Base-by-base conservation (phyloP, 1,140 invertebrate genomes). In the Caenorhabditis remanei region DNA sequence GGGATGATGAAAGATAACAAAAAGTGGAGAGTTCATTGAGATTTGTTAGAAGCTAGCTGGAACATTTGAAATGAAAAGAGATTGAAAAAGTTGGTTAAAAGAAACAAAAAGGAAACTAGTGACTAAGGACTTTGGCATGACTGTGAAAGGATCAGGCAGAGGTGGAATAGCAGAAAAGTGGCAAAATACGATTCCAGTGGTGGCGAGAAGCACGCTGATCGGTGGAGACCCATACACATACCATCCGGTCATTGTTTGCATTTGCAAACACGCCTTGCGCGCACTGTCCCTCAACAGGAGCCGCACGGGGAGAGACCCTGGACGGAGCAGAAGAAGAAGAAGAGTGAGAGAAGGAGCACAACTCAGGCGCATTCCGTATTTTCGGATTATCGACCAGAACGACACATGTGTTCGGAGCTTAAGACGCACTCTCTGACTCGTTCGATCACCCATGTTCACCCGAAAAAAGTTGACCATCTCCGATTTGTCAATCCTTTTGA, bases 341-440 rank as follows among this genome's bases (percentile, higher is more conserved):
- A 63, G 58, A 32, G 58, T 9, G 58, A 50, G 65, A 71, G 40
- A 24, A 50, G 32, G 71, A 79, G 71, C 43, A 79, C 71, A 79
- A 50, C 71, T 79, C 71, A 79, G 71, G 71, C 71, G 43, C 71
- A 53, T 79, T 79, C 46, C 71, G 71, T 50, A 50, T 53, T 79
- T 79, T 79, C 71, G 71, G 71, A 79, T 79, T 79, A 79, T 79
- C 71, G 71, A 48, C 71, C 71, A 46, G 46, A 79, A 79, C 71
- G 71, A 79, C 71, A 79, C 71, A 79, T 79, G 71, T 79, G 71
- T 79, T 79, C 71, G 71, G 71, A 79, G 71, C 71, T 79, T 79
- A n/a, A n/a, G n/a, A n/a, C n/a, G n/a, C n/a, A n/a, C n/a, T n/a
- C n/a, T n/a, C n/a, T n/a, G n/a, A n/a, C n/a, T n/a, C n/a, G n/a